A percentile compares a stretch with the other conserved stretches of the same genome.
Conservation (phyloP, 2,888 invertebrate genomes). For the Mimas tiliae region DNA sequence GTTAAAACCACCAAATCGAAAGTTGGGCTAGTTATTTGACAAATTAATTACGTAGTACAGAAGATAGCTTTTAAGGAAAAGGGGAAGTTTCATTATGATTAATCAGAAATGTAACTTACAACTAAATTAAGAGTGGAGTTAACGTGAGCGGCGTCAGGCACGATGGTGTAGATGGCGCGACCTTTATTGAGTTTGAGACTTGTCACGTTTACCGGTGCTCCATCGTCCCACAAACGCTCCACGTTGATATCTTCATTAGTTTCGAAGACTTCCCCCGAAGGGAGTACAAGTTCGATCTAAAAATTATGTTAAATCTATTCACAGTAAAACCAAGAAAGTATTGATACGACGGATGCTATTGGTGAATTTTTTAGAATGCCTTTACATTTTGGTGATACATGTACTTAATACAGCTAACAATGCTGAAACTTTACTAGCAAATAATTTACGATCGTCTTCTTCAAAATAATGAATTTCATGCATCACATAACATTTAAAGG, state of each 20-base stretch:
- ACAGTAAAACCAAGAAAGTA: background rate
- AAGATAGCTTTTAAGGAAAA: too few relatives aligned
- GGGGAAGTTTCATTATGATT: background rate
- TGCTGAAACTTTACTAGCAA: too few relatives aligned
- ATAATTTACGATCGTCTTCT: too few relatives aligned
- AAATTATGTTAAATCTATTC: background rate
- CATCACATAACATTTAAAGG: too few relatives aligned
- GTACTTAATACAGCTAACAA: too few relatives aligned
- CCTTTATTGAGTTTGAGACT: conserved; percentile 63
- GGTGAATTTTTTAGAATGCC: too few relatives aligned
- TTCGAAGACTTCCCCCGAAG: conserved; percentile 63
- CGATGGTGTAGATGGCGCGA: conserved; percentile 61
- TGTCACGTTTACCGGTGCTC: conserved; percentile 70
- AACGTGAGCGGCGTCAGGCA: conserved; percentile 76
- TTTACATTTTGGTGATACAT: too few relatives aligned
- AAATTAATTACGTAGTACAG: too few relatives aligned
- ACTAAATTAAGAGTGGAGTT: conserved; percentile 89
- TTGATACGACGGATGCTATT: background rate
- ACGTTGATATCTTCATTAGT: conserved; percentile 66
- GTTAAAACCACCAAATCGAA: too few relatives aligned
- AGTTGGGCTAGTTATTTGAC: too few relatives aligned
- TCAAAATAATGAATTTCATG: too few relatives aligned
- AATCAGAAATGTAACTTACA: conserved; percentile 65
- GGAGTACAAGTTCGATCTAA: conserved; percentile 72
- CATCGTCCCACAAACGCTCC: conserved; percentile 76